Evolutionary conservation across 2,113 vertebrate genomes (phyloP), one percentile per base, ranked within the genome.

Genomic region (Electrona antarctica): DNA sequence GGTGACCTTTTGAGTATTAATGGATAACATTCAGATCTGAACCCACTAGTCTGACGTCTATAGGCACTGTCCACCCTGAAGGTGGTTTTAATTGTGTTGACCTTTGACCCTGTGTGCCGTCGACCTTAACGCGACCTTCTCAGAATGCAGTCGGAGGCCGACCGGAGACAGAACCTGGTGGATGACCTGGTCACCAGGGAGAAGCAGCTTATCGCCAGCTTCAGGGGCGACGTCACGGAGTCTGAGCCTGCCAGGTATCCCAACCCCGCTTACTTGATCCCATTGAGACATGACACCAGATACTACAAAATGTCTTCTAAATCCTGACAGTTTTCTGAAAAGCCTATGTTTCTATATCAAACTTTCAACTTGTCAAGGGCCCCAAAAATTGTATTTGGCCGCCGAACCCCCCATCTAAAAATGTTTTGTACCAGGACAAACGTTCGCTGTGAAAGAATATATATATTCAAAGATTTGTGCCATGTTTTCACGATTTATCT

Each of bases 141-240:
- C 89, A 99, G 98, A 89, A 98, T 97, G 0, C 97, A 97, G 76
- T 92, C 96, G 47, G 97, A 99, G 92, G 95, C 96, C 1, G 97
- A 99, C 86, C 93, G 96, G 71, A 95, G 97, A 81, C 98, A 99
- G 91, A 97, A 93, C 68, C 86, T 98, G 3, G 79, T 99, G 84
- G 98, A 99, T 1, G 95, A 98, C 6, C 95, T 99, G 12, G 87
- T 97, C 55, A 98, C 97, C 0, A 90, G 94, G 71, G 95, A 99
- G 77, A 95, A 92, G 61, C 95, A 95, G 7, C 96, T 99, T 1
- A 94, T 96, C 69, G 92, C 93, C 0, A 94, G 94, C 12, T 97
- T 96, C 69, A 97, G 91, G 90, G 95, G 93, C 1, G 95, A 97
- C 65, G 79, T 90, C 68, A 11, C 82, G 0, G 96, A 96, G 12